Base-by-base conservation (phyloP, 2,888 invertebrate species). In the Drosophila aldrichi region DNA sequence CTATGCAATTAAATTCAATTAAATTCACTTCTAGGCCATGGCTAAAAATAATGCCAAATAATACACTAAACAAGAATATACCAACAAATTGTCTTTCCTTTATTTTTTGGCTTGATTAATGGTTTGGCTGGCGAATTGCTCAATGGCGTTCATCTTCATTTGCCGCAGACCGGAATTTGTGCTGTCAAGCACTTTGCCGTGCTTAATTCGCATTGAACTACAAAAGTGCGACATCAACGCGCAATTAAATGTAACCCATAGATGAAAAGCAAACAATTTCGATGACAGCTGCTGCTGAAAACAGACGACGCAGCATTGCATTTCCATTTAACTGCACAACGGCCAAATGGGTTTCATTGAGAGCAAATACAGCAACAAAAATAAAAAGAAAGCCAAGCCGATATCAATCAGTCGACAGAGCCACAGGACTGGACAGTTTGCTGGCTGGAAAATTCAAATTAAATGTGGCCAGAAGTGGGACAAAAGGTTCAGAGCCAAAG, bases 401-500 rank as follows among this genome's bases (percentile, higher is more conserved):
- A 77, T 80, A 71, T 73, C 69, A 71, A 76, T 78, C 79, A 73
- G 43, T 43, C 25, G 10, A 25, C 10, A 6, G 5, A 16, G 29
- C 48, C 29, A 10, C 25, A 46, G 44, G 51, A 36, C 51, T 20
- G 32, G 18, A 36, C 44, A 34, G 25, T 32, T 34, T 25, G n/a
- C 4, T 29, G 46, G 46, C 14, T 20, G 52, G 66, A 73, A 52
- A 34, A 81, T 63, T 66, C 32, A 66, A 79, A 79, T 68, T 49
- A 65, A 74, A 70, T 81, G 52, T 74, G 18, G 43, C 52, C 52
- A 54, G 48, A 16, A 22, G 25, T 4, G 22, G 5, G 10, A 16
- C 25, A 5, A 46, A 25, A 32, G 65, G 58, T 44, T 59, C 20
- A 40, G 25, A 38, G 40, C 29, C 9, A 44, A 44, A 49, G 20